Evolutionary conservation across 2,888 invertebrate species (phyloP).

Genomic region (Trichogramma dendrolimi): DNA sequence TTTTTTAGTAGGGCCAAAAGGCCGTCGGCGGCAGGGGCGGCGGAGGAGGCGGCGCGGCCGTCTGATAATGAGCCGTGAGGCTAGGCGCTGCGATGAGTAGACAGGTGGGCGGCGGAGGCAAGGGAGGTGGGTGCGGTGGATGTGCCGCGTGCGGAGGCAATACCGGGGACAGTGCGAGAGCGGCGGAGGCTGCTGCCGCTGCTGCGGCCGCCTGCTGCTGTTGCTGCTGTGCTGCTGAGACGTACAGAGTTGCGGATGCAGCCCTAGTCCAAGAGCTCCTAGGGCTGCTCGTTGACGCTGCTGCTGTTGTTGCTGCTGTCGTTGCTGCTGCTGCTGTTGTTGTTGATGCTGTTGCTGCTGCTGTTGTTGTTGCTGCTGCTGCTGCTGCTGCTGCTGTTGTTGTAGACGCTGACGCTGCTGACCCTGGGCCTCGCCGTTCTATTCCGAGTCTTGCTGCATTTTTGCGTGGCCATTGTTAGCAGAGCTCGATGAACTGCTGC

Average conservation of each 20-base stretch:
- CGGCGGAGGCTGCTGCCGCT: conserved; percentile 35
- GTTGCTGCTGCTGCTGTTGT: conserved; percentile 33
- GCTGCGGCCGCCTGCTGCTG: conserved; percentile 33
- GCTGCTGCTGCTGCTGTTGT: conserved; percentile 24
- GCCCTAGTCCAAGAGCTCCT: conserved; percentile 20
- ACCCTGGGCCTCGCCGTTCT: conserved; percentile 53
- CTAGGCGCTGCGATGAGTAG: conserved; percentile 48
- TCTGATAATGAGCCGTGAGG: conserved; percentile 35
- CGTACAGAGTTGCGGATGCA: conserved; percentile 38
- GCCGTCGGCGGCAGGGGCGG: conserved; percentile 48
- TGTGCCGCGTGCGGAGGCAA: conserved; percentile 39
- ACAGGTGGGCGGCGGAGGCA: conserved; percentile 46
- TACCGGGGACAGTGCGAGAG: conserved; percentile 51
- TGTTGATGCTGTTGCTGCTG: conserved; percentile 36
- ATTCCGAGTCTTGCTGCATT: conserved; percentile 52
- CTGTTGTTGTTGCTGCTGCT: conserved; percentile 34
- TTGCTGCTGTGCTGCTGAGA: conserved; percentile 38
- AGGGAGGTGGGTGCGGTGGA: conserved; percentile 38
- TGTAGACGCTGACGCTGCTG: conserved; percentile 44
- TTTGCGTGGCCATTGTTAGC: conserved; percentile 51
- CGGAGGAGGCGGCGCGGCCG: conserved; percentile 43
- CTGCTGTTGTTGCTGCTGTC: conserved; percentile 37
- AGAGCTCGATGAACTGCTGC: conserved; percentile 42
- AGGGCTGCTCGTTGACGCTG: conserved; percentile 22
- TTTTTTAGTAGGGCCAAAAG: conserved; percentile 48